Evolutionary conservation across 2,888 invertebrate species (phyloP), one percentile per base, ranked within the genome.

Genomic region (Hydrotaea diabolus): DNA sequence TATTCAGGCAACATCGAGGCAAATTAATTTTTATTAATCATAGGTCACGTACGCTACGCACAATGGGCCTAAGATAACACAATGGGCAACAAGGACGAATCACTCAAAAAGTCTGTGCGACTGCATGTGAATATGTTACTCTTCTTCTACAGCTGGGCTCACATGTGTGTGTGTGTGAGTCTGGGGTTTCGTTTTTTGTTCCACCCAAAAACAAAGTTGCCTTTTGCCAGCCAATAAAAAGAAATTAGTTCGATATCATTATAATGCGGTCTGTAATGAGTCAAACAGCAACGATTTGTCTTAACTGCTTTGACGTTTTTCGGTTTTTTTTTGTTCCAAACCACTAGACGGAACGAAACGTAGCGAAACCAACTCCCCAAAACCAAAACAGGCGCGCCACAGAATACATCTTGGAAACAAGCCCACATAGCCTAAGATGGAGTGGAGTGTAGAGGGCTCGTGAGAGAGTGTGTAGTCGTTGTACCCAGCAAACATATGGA

Each of bases 1-100:
- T 4, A 59, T 59, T 1, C 23, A 11, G 23, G 59, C 1, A 8
- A 11, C n/a, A n/a, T n/a, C n/a, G n/a, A n/a, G n/a, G n/a, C n/a
- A 17, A 19, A 43, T 43, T 66, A 66, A 66, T 66, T 64, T 39
- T 1, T 17, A 66, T 43, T 66, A 64, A 49, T 79, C 76, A 83
- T 83, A 83, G 79, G 83, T 23, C 83, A 80, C 79, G 64, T 39
- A 66, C 23, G 1, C 17, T 19, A 15, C 7, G 17, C 64, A 55
- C 21, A 23, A 23, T 59, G 15, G 31, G 31, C 2, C 31, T 31
- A 3, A 21, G 17, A 1, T 2, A 55, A 55, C 21, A 55, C 21
- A 11, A 8, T 13, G 4, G 13, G 9, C 4, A n/a, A 26, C 26
- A 15, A 26, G 15, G 0, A 26, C 59, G 13, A 13, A 59, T 26